Evolutionary conservation across 1,140 invertebrate genomes (phyloP), one percentile per base, ranked within the genome.

Genomic region (Euborellia annulipes): DNA sequence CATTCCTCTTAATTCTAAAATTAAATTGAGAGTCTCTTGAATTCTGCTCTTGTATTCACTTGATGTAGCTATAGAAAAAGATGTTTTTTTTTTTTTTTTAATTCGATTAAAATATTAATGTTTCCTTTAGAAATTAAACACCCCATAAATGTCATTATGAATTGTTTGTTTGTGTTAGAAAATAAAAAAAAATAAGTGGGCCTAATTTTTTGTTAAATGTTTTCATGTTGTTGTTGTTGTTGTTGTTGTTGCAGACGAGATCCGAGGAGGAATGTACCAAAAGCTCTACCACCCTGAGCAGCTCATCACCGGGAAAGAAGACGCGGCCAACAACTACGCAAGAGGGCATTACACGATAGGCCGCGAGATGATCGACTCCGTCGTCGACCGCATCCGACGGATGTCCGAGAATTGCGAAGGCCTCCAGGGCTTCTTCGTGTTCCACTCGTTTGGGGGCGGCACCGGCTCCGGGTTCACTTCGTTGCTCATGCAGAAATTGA

Each of bases 391-490:
- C 11, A 66, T 72, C 51, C 60, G 70, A 3, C 71, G 70, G 44
- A 44, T 73, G 48, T 65, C 73, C 22, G 75, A 77, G 51, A 66
- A 72, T 51, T 72, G 70, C 50, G 71, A 66, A 6, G 73, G 73
- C 21, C 62, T 76, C 3, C 73, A 76, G 58, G 76, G 75, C 13
- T 82, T 82, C 58, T 60, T 82, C 3, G 74, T 82, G 38, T 82
- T 82, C 62, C 78, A 82, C 56, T 75, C 71, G 14, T 82, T 82
- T 50, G 87, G 86, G 36, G 87, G 87, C 41, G 77, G 77, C 37
- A 82, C 77, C 47, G 76, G 76, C 9, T 78, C 75, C 34, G 77
- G 77, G 2, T 80, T 80, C 57, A 73, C 74, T 6, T 76, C 77
- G 2, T 63, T 80, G 6, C 58, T 80, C 7, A 79, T 79, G 74